These are phyloP conservation scores for Aulostomus chinensis DNA, from an alignment of 2,797 vertebrate genomes.

Conservation along the genomic window DNA sequence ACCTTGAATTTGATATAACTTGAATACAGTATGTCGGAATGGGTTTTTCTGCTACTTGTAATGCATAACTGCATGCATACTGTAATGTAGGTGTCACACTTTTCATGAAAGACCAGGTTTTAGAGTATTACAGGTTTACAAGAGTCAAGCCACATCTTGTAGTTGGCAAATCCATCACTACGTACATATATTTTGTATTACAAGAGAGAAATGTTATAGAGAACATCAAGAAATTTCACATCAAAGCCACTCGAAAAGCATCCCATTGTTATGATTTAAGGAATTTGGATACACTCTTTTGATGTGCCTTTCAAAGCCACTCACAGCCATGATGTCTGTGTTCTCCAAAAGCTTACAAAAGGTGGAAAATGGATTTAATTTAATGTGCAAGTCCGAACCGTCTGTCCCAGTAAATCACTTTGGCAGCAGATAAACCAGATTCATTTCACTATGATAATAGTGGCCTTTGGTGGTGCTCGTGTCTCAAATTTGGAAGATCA, in stretches of 20 bases:
- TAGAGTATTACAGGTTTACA: no score
- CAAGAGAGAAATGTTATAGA: constrained; percentile 40
- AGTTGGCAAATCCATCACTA: constrained; percentile 17
- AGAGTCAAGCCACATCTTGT: constrained; percentile 35
- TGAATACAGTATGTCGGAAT: no score
- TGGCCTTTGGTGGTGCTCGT: constrained; percentile 4
- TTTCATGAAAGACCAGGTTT: no score
- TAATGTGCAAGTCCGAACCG: constrained; percentile 50
- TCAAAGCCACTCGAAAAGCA: constrained; percentile 69
- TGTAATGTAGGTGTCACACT: no score
- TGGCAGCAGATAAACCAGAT: constrained; percentile 28
- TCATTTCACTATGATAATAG: constrained; percentile 32
- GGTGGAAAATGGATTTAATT: constrained; percentile 61
- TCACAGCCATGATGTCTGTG: constrained; percentile 50
- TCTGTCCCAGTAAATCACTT: constrained; percentile 41
- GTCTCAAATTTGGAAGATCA: constrained; percentile 23
- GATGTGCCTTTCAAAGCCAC: constrained; percentile 79
- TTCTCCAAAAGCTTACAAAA: constrained; percentile 41
- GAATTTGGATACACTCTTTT: constrained; percentile 72
- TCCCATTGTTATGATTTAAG: constrained; percentile 66
- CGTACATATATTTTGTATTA: constrained; percentile 56
- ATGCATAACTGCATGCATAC: no score
- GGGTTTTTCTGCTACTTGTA: no score
- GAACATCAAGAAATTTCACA: constrained; percentile 67
- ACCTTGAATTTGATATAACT: no score